Percentiles rank a stretch among this genome's conserved stretches.
Evolutionary conservation across 2,888 invertebrate species (phyloP).

Genomic region (Hypsopygia costalis): DNA sequence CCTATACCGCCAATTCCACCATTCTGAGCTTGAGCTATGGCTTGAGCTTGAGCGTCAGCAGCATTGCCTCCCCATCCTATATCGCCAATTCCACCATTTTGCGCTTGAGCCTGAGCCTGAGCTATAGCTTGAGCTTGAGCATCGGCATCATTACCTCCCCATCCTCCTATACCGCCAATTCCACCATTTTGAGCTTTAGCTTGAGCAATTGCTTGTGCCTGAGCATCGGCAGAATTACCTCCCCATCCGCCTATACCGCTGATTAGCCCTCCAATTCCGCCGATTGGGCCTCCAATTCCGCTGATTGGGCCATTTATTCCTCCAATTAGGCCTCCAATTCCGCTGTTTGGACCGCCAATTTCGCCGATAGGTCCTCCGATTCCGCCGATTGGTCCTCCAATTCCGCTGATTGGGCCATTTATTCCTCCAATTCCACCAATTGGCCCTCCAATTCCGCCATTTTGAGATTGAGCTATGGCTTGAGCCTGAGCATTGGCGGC

Average conservation of each 20-base stretch:
- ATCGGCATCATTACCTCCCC: conserved; percentile 4
- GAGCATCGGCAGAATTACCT: conserved; percentile 2
- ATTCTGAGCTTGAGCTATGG: conserved; percentile 18
- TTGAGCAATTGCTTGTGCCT: conserved; percentile 13
- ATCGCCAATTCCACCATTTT: conserved; percentile 1
- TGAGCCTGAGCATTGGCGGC: conserved; percentile 14
- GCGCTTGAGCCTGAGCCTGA: conserved; percentile 10
- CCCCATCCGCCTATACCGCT: background rate
- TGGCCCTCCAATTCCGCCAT: too few relatives aligned
- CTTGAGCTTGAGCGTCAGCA: conserved; percentile 19
- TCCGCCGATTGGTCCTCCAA: background rate
- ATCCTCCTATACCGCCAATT: background rate
- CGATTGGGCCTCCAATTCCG: background rate
- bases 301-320: background rate
- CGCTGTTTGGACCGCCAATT: background rate
- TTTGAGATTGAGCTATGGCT: too few relatives aligned
- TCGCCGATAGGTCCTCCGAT: conserved; percentile 1
- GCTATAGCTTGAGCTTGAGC: conserved; percentile 15
- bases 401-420: background rate
- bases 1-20: conserved; percentile 1
- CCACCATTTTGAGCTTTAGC: background rate
- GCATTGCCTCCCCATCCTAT: background rate
- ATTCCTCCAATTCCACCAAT: conserved; percentile 1
- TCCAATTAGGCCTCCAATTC: too few relatives aligned
- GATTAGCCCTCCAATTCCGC: background rate